phyloP scores from a whole-genome alignment of 1,140 invertebrate species.

The Calliopsis andreniformis region DNA sequence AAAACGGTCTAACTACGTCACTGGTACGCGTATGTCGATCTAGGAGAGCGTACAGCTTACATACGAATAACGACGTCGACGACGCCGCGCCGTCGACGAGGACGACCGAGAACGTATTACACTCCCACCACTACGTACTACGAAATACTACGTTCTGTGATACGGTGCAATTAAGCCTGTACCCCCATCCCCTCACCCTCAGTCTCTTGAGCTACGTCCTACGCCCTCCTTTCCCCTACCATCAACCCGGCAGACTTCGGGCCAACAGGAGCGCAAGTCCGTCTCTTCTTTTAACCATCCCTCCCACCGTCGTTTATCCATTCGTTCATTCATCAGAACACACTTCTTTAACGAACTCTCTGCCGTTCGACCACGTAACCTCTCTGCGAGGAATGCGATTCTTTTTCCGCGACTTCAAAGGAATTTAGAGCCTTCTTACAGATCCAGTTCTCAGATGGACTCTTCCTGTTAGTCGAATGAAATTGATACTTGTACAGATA shows the following conservation, averaged over 20 bases:
- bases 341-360: slow-evolving; percentile 50
- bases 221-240: slow-evolving; percentile 33
- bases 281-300: slow-evolving; percentile 62
- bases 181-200: slow-evolving; percentile 25
- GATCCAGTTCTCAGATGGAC: background rate
- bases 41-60: slow-evolving; percentile 39
- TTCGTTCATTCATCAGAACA: slow-evolving; percentile 67
- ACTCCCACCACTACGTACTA: slow-evolving; percentile 63
- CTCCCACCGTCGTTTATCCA: slow-evolving; percentile 57
- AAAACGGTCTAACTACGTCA: slow-evolving; percentile 9
- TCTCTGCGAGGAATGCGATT: slow-evolving; percentile 7
- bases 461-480: too few relatives aligned
- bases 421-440: background rate
- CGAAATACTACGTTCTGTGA: slow-evolving; percentile 71
- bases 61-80: slow-evolving; percentile 49
- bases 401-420: background rate
- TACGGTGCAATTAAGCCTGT: slow-evolving; percentile 62
- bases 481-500: too few relatives aligned
- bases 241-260: slow-evolving; percentile 47
- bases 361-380: slow-evolving; percentile 23
- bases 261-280: slow-evolving; percentile 60
- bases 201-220: slow-evolving; percentile 4
- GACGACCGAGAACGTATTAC: slow-evolving; percentile 47
- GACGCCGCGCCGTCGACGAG: slow-evolving; percentile 30
- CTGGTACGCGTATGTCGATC: slow-evolving; percentile 56